Evolutionary conservation across 2,797 vertebrate genomes (phyloP), one percentile per base, ranked within the genome.

Genomic region (Setipinna tenuifilis): DNA sequence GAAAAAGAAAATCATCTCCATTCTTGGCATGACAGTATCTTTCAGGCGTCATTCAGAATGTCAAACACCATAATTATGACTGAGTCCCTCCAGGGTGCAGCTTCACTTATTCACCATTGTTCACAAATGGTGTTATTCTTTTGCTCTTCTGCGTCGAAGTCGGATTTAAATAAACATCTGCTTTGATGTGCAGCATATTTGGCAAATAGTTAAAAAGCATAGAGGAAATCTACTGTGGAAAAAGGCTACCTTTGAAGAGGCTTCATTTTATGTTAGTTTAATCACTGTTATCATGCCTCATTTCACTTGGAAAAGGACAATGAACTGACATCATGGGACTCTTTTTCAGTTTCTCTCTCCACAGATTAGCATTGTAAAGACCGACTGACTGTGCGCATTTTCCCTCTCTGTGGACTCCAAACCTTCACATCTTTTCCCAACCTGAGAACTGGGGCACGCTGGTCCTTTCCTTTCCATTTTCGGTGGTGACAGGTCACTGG

Each of bases 281-380:
- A 91, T 89, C 87, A 85, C 80, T 28, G 83, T 81, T 84, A 89
- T 90, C 87, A 87, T 89, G 91, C 89, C 85, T 86, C 87, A 90
- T 91, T 90, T 90, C 35, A 16, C 71, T 19, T 78, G 71, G 71
- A 78, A 78, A 78, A 41, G 71, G 21, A 78, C 71, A 78, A 78
- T 78, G 87, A 88, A 87, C 82, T 84, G 80, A 83, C 71, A 75
- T 57, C 85, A 85, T 78, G 71, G 71, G 81, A 82, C 31, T 85
- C 28, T 11, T 17, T 62, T 28, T 44, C 58, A 62, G 41, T 41
- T 59, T 78, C 54, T 23, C 23, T 9, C 35, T 78, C 71, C 1
- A 19, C 71, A 78, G 71, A 78, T 41, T 41, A 78, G 35, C 71
- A 44, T 21, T 78, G 35, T 78, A 84, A 80, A 78, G 65, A 44